Evolutionary conservation across 2,888 invertebrate genomes (phyloP).

Genomic region (Julus scandinavius): DNA sequence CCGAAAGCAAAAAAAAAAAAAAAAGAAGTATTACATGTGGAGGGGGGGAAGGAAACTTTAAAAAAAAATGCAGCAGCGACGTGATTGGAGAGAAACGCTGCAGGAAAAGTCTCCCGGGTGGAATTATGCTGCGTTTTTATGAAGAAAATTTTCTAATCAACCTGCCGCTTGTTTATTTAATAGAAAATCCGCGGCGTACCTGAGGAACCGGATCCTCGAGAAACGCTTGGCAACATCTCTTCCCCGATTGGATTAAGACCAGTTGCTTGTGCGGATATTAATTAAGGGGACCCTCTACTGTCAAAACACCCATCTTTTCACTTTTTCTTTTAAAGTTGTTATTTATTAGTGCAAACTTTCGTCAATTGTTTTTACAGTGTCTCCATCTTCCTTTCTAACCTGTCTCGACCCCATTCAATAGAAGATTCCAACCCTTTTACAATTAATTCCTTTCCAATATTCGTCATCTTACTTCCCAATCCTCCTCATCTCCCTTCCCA

Average conservation of each 20-base stretch:
- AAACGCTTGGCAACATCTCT: background rate
- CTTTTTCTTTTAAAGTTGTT: background rate
- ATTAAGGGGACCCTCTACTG: background rate
- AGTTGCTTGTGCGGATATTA: background rate
- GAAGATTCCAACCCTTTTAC: background rate
- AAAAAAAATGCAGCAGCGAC: constrained; percentile 40
- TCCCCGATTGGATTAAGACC: background rate
- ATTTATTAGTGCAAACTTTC: background rate
- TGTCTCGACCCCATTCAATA: background rate
- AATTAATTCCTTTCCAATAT: background rate
- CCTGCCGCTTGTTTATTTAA: constrained; percentile 19
- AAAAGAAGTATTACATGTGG: background rate
- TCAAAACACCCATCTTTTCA: background rate
- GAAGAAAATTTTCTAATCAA: constrained; percentile 46
- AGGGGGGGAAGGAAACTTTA: background rate
- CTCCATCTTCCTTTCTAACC: background rate
- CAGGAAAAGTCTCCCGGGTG: constrained; percentile 33
- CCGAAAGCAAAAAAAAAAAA: background rate
- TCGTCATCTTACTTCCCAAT: background rate
- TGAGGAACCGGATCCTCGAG: background rate
- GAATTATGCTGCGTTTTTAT: constrained; percentile 42
- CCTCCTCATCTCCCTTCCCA: background rate
- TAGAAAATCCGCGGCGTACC: background rate
- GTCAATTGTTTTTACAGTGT: background rate
- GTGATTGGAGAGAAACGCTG: constrained; percentile 25